Base-by-base conservation (phyloP, 2,797 vertebrate genomes). In the Galaxias olidus region DNA sequence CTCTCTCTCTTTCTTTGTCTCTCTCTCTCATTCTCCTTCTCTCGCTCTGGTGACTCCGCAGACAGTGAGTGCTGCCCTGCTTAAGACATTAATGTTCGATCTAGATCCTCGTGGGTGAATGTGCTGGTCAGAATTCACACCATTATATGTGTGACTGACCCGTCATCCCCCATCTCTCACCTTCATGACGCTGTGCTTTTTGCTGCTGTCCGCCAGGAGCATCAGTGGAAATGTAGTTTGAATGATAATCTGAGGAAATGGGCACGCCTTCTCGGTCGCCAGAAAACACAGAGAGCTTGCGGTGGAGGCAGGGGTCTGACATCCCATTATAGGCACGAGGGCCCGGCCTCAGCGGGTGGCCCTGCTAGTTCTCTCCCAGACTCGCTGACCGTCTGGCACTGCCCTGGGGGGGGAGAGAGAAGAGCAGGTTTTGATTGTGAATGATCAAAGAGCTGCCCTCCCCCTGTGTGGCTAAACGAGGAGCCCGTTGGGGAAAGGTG, bases 401-500 rank as follows among this genome's bases (percentile, higher is more conserved):
- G 30, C 30, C 30, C 30, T 30, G 30, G 30, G 43, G 20, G 41
- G 50, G 51, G 44, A 15, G 19, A 9, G 7, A 10, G 41, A 44
- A 9, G 7, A 10, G 18, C 47, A 4, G 10, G 11, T 8, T 2
- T 30, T 30, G 30, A 30, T 30, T 30, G 30, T 30, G 30, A 30
- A 30, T 30, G 30, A 30, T 30, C 17, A 40, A 18, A 18, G 30
- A 54, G 30, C 19, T 41, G 46, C 51, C 13, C n/a, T 55, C 44
- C 41, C 45, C 20, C 45, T 44, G 14, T 11, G 13, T 57, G 14
- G 17, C 41, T 18, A 17, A 58, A 18, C 4, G 30, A 13, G 18
- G 10, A 42, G 41, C 19, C 30, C 51, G 54, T 55, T 69, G 64
- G 65, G 65, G 45, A 48, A 64, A 75, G 46, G 44, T 8, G 43